Percentiles rank a stretch among this genome's conserved stretches.
Evolutionary conservation across 37 sponge, comb jelly and placozoan genomes (phyloP).

Genomic region (Chondrosia reniformis): DNA sequence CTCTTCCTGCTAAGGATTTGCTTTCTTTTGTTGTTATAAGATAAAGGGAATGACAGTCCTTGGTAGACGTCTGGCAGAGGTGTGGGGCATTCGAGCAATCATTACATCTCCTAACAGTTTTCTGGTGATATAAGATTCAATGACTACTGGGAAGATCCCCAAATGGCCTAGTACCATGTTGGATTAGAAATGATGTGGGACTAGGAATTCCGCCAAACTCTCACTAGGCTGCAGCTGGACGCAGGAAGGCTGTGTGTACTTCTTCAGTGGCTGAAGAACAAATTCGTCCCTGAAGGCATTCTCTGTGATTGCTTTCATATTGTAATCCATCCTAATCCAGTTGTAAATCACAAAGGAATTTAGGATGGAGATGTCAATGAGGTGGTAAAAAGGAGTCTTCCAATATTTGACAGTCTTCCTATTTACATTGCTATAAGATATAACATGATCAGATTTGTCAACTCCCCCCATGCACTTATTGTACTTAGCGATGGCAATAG

Average conservation of each 20-base stretch:
- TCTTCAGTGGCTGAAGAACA: background rate
- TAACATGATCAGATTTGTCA: slow-evolving; percentile 35
- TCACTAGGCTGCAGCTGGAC: background rate
- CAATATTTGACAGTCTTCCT: slow-evolving; percentile 31
- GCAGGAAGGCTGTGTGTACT: background rate
- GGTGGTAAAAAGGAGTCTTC: slow-evolving; percentile 53
- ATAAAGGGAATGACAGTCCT: slow-evolving; percentile 13
- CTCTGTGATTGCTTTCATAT: background rate
- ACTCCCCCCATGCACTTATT: slow-evolving; percentile 52
- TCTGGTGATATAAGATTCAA: too few relatives aligned
- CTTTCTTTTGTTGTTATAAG: too few relatives aligned
- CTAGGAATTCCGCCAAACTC: background rate
- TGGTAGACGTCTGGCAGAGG: slow-evolving; percentile 9
- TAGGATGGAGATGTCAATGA: slow-evolving; percentile 37
- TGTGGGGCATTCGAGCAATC: background rate
- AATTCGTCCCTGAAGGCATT: background rate
- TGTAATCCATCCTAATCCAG: background rate
- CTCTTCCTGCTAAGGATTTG: too few relatives aligned
- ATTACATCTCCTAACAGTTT: background rate
- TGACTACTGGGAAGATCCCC: too few relatives aligned
- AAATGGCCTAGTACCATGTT: too few relatives aligned
- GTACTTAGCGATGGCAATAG: slow-evolving; percentile 15
- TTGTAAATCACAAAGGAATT: slow-evolving; percentile 33
- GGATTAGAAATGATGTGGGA: background rate
- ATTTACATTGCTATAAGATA: slow-evolving; percentile 25